These are phyloP conservation scores for Hirundo rustica DNA, from an alignment of 2,797 vertebrate species.

Conservation along the genomic window DNA sequence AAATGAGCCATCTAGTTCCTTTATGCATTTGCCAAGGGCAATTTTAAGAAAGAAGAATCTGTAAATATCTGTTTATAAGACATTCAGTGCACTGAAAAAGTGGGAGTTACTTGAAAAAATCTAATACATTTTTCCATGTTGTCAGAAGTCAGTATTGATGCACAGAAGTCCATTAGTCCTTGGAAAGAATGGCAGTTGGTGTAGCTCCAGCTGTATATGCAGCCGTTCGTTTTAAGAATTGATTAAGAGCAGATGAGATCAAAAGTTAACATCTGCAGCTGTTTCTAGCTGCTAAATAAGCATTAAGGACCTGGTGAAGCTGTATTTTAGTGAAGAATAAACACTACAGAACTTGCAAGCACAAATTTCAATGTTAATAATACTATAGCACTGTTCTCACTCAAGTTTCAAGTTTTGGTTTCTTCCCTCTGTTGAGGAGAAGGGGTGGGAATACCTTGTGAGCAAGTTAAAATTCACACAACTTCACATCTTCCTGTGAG, in stretches of 20 bases:
- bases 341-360: neutral
- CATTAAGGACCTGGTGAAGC: neutral
- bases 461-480: neutral
- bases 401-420: neutral
- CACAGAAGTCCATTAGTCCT: slow-evolving; percentile 11
- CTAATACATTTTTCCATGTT: neutral
- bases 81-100: neutral
- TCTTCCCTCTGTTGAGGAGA: neutral
- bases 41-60: neutral
- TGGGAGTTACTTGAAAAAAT: neutral
- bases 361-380: neutral
- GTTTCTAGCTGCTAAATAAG: slow-evolving; percentile 39
- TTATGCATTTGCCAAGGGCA: neutral
- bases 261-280: slow-evolving; percentile 49
- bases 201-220: neutral
- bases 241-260: slow-evolving; percentile 59
- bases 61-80: neutral
- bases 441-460: neutral
- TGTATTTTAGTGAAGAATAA: slow-evolving; percentile 2
- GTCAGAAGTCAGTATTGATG: neutral
- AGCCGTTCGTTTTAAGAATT: neutral
- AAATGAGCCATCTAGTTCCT: neutral
- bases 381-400: neutral
- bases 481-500: neutral
- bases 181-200: neutral